phyloP scores from a whole-genome alignment of 2,797 vertebrate genomes.

The Pseudotriccus pelzelni region DNA sequence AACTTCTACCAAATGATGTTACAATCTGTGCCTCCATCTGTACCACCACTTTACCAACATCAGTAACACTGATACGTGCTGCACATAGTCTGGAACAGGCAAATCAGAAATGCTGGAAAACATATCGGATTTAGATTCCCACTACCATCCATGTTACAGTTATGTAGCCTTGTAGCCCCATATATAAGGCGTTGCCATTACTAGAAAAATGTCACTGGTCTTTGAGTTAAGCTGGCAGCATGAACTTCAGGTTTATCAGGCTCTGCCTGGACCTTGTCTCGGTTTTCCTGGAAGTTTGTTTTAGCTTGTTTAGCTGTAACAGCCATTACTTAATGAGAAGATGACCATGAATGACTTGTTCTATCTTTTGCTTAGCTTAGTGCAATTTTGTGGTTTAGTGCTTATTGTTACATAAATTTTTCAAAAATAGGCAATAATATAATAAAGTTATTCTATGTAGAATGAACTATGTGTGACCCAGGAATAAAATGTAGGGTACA shows the following conservation, averaged over 20 bases:
- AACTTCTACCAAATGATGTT: not conserved
- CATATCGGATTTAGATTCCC: not conserved
- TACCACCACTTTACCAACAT: not conserved
- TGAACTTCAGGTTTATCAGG: not conserved
- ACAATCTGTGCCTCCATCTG: not conserved
- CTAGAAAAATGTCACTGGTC: not conserved
- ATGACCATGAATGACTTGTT: not conserved
- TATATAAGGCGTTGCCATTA: not conserved
- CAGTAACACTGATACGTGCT: not conserved
- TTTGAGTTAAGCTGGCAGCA: not conserved
- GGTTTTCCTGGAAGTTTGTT: not conserved
- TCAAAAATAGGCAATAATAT: not conserved
- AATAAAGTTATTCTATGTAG: not conserved
- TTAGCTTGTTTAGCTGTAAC: not conserved
- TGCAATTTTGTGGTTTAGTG: not conserved
- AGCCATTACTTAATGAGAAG: not conserved
- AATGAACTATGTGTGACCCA: not conserved
- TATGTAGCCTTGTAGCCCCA: not conserved
- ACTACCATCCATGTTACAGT: too few species aligned
- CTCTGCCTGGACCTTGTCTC: not conserved
- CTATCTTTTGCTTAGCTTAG: not conserved
- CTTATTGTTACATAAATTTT: not conserved
- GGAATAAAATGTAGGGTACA: not conserved
- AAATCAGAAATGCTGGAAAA: not conserved
- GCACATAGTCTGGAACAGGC: not conserved